Evolutionary conservation across 2,888 invertebrate species (phyloP).

Genomic region (Lutraria lutraria): DNA sequence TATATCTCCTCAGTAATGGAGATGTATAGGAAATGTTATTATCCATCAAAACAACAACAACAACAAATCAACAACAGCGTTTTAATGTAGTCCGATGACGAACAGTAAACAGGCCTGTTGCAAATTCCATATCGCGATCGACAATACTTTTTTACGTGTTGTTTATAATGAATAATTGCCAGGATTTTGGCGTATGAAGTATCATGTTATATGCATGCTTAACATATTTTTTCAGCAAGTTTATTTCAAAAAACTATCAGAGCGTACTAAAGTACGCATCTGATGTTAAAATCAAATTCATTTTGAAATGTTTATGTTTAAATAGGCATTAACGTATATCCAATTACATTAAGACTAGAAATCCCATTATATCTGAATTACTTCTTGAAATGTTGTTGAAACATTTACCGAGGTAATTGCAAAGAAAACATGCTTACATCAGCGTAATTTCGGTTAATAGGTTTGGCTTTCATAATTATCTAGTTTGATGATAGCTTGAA

Average conservation of each 20-base stretch:
- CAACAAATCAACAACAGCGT: not conserved
- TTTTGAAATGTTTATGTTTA: not conserved
- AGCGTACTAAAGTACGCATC: not conserved
- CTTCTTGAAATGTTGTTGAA: too few species aligned
- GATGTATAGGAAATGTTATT: too few species aligned
- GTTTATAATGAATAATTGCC: not conserved
- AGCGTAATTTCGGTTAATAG: too few species aligned
- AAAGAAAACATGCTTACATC: too few species aligned
- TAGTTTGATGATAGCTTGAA: too few species aligned
- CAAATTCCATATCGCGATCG: not conserved
- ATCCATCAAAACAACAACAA: too few species aligned
- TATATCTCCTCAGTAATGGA: not conserved
- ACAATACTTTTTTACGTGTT: too few species aligned
- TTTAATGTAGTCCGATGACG: not conserved
- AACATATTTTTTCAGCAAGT: not conserved
- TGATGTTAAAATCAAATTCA: not conserved
- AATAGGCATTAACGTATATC: not conserved
- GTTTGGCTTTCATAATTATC: too few species aligned
- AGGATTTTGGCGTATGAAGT: not conserved
- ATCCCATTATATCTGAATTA: too few species aligned
- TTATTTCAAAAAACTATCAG: too few species aligned
- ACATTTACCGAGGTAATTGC: too few species aligned
- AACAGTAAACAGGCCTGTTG: not conserved
- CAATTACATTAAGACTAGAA: not conserved
- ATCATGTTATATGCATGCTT: not conserved